A percentile compares a stretch with the other conserved stretches of the same genome.
phyloP scores from a whole-genome alignment of 2,113 vertebrate genomes.

The Otolemur garnettii region DNA sequence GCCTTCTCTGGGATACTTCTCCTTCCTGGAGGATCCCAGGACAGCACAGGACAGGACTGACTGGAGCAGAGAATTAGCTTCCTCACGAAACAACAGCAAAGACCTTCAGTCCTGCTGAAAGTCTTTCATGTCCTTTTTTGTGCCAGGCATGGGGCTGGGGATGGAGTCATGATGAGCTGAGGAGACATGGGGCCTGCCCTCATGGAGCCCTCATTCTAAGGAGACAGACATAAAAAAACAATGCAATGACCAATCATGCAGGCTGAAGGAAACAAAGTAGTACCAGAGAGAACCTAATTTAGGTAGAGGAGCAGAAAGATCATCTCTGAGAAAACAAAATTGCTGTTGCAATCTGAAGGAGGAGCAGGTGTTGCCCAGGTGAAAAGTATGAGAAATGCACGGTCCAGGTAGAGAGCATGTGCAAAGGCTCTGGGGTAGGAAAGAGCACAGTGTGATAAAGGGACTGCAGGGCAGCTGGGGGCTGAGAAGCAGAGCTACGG shows the following conservation, averaged over 20 bases:
- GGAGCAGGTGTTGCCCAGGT: neutral
- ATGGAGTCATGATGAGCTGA: neutral
- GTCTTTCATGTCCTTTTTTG: neutral
- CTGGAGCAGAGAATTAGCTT: fast-evolving
- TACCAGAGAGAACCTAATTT: neutral
- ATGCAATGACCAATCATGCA: neutral
- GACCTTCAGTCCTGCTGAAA: neutral
- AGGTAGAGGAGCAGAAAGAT: neutral
- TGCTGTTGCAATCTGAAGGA: neutral
- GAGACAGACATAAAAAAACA: neutral
- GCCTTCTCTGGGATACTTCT: neutral
- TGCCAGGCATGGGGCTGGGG: neutral
- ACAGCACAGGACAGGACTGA: neutral
- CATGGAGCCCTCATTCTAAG: neutral
- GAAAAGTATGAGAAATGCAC: neutral
- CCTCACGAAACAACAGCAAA: neutral
- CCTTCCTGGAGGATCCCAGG: neutral
- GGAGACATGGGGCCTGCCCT: neutral
- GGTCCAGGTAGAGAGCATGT: neutral
- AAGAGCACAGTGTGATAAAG: neutral
- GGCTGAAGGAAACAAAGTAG: too few species aligned
- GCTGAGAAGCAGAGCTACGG: neutral
- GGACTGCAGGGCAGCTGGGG: neutral
- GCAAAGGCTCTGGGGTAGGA: slow-evolving; percentile 42
- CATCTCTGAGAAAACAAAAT: neutral